Percentiles rank a stretch among this genome's conserved stretches.
Conservation (phyloP, 2,888 invertebrate species). For the Heteromyza rotundicornis region DNA sequence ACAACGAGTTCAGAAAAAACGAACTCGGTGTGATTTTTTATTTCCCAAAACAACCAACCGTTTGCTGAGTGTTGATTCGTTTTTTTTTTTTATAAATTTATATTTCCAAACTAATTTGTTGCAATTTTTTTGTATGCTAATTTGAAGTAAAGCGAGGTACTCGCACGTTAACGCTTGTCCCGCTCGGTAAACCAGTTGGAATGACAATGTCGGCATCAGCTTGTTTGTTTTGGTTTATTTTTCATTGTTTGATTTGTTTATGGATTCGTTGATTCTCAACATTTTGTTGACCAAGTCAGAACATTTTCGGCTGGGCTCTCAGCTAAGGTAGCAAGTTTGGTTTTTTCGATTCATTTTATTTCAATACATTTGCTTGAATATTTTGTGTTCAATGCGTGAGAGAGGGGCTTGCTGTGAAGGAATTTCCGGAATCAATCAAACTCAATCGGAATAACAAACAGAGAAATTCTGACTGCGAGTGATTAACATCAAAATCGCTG, state of each 20-base stretch:
- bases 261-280: not conserved
- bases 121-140: no score
- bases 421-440: slow-evolving; percentile 19
- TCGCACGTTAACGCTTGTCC: no score
- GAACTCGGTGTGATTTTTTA: slow-evolving; percentile 21
- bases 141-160: no score
- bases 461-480: not conserved
- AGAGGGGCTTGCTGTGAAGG: slow-evolving; percentile 11
- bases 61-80: no score
- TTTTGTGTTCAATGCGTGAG: no score
- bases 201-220: no score
- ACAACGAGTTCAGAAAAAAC: slow-evolving; percentile 1
- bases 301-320: slow-evolving; percentile 26
- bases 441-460: not conserved
- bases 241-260: not conserved
- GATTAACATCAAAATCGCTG: not conserved
- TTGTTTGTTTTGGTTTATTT: no score
- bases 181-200: no score
- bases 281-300: slow-evolving; percentile 31
- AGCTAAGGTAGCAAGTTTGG: slow-evolving; percentile 15
- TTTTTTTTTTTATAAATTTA: no score
- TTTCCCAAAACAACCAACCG: slow-evolving; percentile 8
- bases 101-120: no score
- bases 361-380: not conserved
- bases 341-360: slow-evolving; percentile 15